phyloP scores from a whole-genome alignment of 2,113 vertebrate genomes.

The Pomatostomus ruficeps region DNA sequence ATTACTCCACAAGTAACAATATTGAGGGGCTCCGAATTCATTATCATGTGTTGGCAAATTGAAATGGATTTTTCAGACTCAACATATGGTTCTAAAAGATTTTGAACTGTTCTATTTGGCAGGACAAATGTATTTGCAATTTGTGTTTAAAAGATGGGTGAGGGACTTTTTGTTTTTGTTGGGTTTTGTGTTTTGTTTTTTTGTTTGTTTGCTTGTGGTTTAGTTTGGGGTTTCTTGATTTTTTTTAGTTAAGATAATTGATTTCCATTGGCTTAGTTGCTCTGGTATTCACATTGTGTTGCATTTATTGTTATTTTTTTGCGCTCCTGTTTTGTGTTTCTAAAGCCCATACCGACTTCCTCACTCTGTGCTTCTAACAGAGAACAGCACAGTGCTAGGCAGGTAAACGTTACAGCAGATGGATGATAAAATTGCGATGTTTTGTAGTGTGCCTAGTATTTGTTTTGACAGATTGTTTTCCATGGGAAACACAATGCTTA shows the following conservation, averaged over 20 bases:
- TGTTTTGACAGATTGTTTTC: neutral
- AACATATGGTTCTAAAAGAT: neutral
- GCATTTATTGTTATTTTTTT: neutral
- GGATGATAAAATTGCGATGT: conserved; percentile 66
- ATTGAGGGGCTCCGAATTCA: neutral
- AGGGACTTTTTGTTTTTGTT: neutral
- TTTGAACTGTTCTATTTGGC: conserved; percentile 18
- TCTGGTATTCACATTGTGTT: neutral
- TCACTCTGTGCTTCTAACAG: conserved; percentile 69
- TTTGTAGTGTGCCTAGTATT: neutral
- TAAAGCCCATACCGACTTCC: conserved; percentile 70
- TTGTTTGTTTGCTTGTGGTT: neutral
- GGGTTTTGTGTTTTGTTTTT: neutral
- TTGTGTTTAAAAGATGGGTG: neutral
- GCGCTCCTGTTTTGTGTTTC: conserved; percentile 9
- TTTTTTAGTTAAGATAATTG: neutral
- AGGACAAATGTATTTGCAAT: neutral
- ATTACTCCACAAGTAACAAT: neutral
- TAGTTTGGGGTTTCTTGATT: neutral
- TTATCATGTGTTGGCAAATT: conserved; percentile 11
- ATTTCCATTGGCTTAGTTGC: neutral
- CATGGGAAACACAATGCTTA: neutral
- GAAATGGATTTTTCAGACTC: neutral
- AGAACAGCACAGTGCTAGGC: conserved; percentile 65
- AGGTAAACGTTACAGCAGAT: conserved; percentile 63